Percentiles rank a stretch among this genome's conserved stretches.
Evolutionary conservation across 2,797 vertebrate genomes (phyloP).

Genomic region (Salarias fasciatus): DNA sequence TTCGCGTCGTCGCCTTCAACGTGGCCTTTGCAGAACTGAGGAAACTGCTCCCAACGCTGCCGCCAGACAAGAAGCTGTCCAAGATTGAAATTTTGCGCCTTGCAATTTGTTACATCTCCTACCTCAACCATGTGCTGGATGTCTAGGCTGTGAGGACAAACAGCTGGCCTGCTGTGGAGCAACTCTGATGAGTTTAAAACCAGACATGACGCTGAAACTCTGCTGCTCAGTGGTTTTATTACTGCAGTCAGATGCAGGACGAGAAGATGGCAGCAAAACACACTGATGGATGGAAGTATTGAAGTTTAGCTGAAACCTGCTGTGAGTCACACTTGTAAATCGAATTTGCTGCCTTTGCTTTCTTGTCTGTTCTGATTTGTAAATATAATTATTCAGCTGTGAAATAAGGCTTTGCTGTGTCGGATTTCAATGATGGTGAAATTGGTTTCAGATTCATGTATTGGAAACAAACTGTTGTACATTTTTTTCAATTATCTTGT

Average conservation of each 20-base stretch:
- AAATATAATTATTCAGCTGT: constrained; percentile 8
- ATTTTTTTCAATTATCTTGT: no score
- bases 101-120: constrained; percentile 90
- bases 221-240: no score
- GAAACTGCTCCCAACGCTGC: constrained; percentile 86
- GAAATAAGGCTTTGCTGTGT: not conserved
- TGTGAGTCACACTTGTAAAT: not conserved
- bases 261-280: not conserved
- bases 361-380: constrained; percentile 43
- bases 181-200: no score
- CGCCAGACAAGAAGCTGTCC: constrained; percentile 89
- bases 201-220: no score
- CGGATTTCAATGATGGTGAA: not conserved
- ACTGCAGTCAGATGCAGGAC: not conserved
- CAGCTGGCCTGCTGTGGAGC: no score
- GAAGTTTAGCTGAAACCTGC: not conserved
- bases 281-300: no score
- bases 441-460: no score
- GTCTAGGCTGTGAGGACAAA: constrained; percentile 64
- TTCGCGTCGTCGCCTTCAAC: constrained; percentile 89
- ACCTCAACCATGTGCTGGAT: constrained; percentile 88
- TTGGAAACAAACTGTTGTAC: no score
- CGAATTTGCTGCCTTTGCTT: constrained; percentile 1
- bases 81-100: constrained; percentile 90
- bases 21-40: constrained; percentile 87